Evolutionary conservation across 2,797 vertebrate genomes (phyloP).

Genomic region (Salmo trutta): DNA sequence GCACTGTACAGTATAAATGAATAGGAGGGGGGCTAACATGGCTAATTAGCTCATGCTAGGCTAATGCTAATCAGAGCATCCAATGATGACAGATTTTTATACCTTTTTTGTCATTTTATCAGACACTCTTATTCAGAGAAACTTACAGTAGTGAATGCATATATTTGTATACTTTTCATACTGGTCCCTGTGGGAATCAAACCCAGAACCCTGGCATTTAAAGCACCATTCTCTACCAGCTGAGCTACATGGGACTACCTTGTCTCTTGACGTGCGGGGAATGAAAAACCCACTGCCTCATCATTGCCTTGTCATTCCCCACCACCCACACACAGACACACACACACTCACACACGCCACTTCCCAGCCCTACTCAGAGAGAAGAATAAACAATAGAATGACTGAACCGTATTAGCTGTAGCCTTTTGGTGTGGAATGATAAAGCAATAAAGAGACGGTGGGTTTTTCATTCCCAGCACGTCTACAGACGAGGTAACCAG

Average conservation of each 20-base stretch:
- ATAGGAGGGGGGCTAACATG: not conserved
- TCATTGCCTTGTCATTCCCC: too few species aligned
- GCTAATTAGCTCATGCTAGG: not conserved
- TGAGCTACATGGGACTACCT: not conserved
- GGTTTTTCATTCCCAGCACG: constrained; percentile 18
- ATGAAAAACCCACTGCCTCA: constrained; percentile 22
- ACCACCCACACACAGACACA: too few species aligned
- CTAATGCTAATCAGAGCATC: constrained; percentile 8
- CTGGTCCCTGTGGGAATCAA: too few species aligned
- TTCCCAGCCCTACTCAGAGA: too few species aligned
- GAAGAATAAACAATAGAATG: too few species aligned
- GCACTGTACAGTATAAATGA: not conserved
- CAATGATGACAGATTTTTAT: constrained; percentile 3
- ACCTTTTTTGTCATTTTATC: not conserved
- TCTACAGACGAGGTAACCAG: not conserved
- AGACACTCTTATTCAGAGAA: not conserved
- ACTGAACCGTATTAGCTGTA: too few species aligned
- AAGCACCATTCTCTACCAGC: too few species aligned
- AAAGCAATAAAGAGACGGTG: constrained; percentile 7
- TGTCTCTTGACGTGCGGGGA: not conserved
- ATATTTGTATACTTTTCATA: too few species aligned
- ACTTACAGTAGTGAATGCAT: too few species aligned
- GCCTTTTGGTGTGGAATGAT: too few species aligned
- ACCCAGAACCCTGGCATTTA: too few species aligned
- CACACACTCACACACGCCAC: too few species aligned